Evolutionary conservation across 1,140 invertebrate species (phyloP).

Genomic region (Brachionus asplanchnoidis): DNA sequence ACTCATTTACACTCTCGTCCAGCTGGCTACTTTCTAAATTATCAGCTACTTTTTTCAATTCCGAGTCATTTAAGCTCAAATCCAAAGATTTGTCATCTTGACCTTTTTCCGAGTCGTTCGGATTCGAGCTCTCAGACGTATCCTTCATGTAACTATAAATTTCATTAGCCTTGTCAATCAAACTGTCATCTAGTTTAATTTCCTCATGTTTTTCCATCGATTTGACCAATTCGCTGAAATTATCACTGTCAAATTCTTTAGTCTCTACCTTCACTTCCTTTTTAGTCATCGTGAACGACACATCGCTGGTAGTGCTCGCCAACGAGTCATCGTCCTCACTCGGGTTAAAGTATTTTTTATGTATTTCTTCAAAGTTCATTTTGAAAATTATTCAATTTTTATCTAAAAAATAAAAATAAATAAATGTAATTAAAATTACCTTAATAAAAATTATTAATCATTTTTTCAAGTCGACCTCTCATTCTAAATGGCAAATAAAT

Average conservation of each 20-base stretch:
- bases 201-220: not conserved
- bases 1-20: not conserved
- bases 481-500: not conserved
- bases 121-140: not conserved
- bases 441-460: not conserved
- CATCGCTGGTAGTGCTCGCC: not conserved
- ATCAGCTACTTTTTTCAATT: constrained; percentile 6
- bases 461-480: not conserved
- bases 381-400: not conserved
- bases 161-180: not conserved
- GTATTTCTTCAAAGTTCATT: constrained; percentile 20
- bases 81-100: not conserved
- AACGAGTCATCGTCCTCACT: constrained; percentile 4
- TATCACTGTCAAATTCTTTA: not conserved
- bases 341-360: constrained; percentile 7
- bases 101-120: not conserved
- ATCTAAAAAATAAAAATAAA: not conserved
- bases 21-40: not conserved
- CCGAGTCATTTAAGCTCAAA: not conserved
- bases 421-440: not conserved
- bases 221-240: not conserved
- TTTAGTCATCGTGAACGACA: not conserved
- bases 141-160: not conserved
- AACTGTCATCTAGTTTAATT: not conserved
- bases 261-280: not conserved